Evolutionary conservation across 1,140 invertebrate species (phyloP).

Genomic region (Araneus ventricosus): DNA sequence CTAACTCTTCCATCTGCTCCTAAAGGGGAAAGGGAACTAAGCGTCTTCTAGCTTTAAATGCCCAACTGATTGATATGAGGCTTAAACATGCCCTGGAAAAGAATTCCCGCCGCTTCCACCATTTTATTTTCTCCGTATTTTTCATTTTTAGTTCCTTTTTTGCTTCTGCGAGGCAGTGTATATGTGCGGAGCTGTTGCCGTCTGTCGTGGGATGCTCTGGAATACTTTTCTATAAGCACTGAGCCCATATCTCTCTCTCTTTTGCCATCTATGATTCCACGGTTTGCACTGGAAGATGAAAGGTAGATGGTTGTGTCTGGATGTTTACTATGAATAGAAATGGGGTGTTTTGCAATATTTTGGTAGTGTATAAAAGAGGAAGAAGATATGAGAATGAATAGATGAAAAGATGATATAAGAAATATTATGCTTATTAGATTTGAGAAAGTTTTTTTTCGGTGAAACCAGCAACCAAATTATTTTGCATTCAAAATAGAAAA

Average conservation of each 20-base stretch:
- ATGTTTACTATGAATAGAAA: constrained; percentile 53
- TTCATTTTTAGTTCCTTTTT: background rate
- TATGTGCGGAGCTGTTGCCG: background rate
- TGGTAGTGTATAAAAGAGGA: background rate
- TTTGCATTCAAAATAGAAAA: too few relatives aligned
- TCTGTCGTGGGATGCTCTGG: background rate
- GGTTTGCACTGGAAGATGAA: background rate
- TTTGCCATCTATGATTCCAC: background rate
- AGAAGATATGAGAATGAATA: too few relatives aligned
- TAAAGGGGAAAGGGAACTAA: background rate
- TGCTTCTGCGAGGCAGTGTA: background rate
- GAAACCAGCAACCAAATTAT: too few relatives aligned
- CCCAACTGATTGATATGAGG: constrained; percentile 71
- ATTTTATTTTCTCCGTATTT: constrained; percentile 48
- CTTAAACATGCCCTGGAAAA: constrained; percentile 60
- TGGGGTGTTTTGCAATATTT: constrained; percentile 45
- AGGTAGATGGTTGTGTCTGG: background rate
- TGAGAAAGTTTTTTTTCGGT: too few relatives aligned
- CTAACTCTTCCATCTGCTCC: constrained; percentile 44
- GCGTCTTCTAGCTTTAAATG: constrained; percentile 69
- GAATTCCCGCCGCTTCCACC: constrained; percentile 45
- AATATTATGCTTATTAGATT: too few relatives aligned
- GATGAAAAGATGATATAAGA: too few relatives aligned
- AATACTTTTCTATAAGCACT: constrained; percentile 56
- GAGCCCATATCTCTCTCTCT: too few relatives aligned